phyloP scores from a whole-genome alignment of 2,113 vertebrate genomes.

The Plecturocebus donacophilus region DNA sequence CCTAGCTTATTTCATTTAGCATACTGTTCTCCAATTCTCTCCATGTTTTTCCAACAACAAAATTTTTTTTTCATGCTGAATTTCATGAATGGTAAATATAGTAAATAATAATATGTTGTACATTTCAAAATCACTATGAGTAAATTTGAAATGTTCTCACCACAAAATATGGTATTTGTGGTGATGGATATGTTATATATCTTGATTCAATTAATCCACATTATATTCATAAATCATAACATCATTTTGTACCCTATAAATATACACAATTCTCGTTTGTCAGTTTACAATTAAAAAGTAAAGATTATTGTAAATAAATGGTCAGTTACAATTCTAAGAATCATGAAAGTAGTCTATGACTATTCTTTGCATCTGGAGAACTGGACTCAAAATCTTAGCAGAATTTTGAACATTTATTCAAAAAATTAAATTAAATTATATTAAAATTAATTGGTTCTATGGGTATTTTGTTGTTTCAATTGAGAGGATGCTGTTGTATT shows the following conservation, averaged over 20 bases:
- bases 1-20: background rate
- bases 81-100: background rate
- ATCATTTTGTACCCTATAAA: background rate
- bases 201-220: background rate
- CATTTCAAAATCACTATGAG: background rate
- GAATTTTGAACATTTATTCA: conserved; percentile 3
- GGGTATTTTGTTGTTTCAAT: background rate
- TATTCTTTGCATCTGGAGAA: background rate
- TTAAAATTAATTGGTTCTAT: conserved; percentile 21
- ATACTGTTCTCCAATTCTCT: background rate
- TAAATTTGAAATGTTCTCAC: background rate
- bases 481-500: background rate
- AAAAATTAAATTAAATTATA: background rate
- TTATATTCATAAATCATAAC: background rate
- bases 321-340: background rate
- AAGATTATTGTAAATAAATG: background rate
- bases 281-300: background rate
- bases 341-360: background rate
- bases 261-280: background rate
- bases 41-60: background rate
- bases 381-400: background rate
- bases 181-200: background rate
- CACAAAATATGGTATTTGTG: background rate
- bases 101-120: background rate
- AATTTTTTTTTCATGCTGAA: background rate